Evolutionary conservation across 2,888 invertebrate species (phyloP).

Genomic region (Xestia ashworthii): DNA sequence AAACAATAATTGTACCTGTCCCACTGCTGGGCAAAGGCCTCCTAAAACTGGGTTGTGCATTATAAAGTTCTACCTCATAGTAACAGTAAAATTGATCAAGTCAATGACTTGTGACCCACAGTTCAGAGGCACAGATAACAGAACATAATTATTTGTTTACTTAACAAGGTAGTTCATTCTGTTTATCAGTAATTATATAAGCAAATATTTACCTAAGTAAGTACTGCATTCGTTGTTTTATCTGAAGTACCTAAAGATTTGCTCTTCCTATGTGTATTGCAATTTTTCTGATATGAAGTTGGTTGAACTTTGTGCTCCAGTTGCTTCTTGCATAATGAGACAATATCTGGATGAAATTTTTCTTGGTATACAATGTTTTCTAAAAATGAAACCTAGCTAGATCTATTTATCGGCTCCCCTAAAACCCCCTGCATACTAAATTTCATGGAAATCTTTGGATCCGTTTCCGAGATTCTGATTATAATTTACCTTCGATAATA

Average conservation of each 20-base stretch:
- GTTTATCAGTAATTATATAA: constrained; percentile 54
- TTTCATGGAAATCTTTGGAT: no score
- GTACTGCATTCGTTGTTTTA: constrained; percentile 19
- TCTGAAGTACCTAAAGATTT: constrained; percentile 21
- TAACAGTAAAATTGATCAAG: constrained; percentile 61
- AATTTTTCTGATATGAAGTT: constrained; percentile 17
- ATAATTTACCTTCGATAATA: no score
- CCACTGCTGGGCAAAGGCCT: background rate
- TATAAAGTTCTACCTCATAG: constrained; percentile 52
- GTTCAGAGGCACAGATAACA: constrained; percentile 71
- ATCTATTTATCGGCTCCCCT: no score
- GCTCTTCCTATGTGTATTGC: constrained; percentile 22
- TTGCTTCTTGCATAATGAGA: background rate
- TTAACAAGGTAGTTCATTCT: constrained; percentile 59
- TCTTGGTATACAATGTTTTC: no score
- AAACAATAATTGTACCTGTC: background rate
- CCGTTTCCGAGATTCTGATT: no score
- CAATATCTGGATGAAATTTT: no score
- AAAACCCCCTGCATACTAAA: no score
- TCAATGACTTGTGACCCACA: constrained; percentile 75
- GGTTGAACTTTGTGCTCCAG: constrained; percentile 9
- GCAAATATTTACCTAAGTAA: constrained; percentile 24
- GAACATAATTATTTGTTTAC: constrained; percentile 73
- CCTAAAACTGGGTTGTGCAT: background rate
- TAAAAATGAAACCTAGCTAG: no score